Conservation (phyloP, 1,140 invertebrate genomes). For the Mya arenaria region DNA sequence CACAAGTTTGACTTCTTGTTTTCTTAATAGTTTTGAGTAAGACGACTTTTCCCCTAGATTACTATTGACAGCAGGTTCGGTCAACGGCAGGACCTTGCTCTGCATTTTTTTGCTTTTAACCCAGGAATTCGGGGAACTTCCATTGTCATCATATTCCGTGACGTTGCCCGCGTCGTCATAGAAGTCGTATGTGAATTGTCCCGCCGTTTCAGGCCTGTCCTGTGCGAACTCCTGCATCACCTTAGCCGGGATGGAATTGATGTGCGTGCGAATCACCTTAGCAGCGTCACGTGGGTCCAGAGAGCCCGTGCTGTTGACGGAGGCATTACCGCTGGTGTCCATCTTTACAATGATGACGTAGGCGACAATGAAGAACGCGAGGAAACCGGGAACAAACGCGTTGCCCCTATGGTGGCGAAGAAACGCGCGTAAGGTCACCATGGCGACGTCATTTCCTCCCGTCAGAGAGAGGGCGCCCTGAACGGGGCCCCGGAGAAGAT, state of each 20-base stretch:
- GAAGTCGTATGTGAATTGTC: constrained; percentile 6
- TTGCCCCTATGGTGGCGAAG: neutral
- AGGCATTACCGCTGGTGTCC: neutral
- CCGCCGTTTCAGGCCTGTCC: neutral
- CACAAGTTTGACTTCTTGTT: neutral
- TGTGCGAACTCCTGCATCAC: constrained; percentile 25
- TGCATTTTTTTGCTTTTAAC: constrained; percentile 4
- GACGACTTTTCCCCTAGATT: constrained; percentile 6
- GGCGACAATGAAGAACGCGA: constrained; percentile 18
- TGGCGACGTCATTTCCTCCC: too few species aligned
- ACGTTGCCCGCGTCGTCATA: constrained; percentile 26
- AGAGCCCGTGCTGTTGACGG: neutral
- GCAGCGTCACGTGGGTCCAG: neutral
- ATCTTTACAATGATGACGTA: constrained; percentile 29
- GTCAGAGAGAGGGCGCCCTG: too few species aligned
- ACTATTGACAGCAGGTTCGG: neutral
- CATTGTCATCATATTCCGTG: neutral
- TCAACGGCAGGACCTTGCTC: constrained; percentile 2
- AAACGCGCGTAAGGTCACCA: neutral
- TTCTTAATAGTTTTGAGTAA: neutral
- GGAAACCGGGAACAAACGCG: neutral
- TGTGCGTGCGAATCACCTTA: neutral
- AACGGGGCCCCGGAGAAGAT: too few species aligned
- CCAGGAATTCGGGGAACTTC: neutral
- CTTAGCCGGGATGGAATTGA: constrained; percentile 14